Evolutionary conservation across 2,888 invertebrate species (phyloP).

Genomic region (Barypeithes pellucidus): DNA sequence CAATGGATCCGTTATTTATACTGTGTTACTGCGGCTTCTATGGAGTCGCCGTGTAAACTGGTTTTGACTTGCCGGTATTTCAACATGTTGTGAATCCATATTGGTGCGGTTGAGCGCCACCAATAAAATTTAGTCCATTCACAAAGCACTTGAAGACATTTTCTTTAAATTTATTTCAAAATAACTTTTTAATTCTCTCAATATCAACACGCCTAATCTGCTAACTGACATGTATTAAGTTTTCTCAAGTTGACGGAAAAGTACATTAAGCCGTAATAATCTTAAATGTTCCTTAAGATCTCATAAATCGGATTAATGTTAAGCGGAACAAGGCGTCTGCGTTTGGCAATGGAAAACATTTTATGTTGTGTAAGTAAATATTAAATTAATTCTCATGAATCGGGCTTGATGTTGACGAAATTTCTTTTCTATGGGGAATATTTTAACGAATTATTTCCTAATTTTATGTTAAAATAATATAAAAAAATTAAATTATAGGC

Average conservation of each 20-base stretch:
- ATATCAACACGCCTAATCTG: conserved; percentile 17
- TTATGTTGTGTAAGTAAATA: not conserved
- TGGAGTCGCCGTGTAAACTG: too few species aligned
- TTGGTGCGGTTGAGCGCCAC: too few species aligned
- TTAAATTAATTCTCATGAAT: conserved; percentile 3
- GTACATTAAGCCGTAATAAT: conserved; percentile 27
- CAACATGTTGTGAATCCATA: too few species aligned
- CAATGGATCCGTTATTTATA: too few species aligned
- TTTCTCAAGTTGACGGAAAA: conserved; percentile 20
- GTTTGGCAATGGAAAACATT: conserved; percentile 5
- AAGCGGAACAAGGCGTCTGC: conserved; percentile 12
- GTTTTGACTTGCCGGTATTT: too few species aligned
- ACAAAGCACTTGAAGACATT: too few species aligned
- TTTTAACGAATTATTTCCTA: not conserved
- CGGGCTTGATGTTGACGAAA: not conserved
- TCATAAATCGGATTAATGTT: conserved; percentile 22
- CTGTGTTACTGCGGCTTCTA: too few species aligned
- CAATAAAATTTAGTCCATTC: too few species aligned
- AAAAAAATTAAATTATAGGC: too few species aligned
- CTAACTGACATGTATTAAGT: conserved; percentile 22
- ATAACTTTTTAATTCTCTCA: conserved; percentile 12
- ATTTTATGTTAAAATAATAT: too few species aligned
- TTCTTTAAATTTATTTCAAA: conserved; percentile 5
- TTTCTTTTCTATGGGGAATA: not conserved
- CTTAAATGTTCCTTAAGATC: conserved; percentile 24